Conservation (phyloP, 2,888 invertebrate genomes). For the Drosophila peninsularis region DNA sequence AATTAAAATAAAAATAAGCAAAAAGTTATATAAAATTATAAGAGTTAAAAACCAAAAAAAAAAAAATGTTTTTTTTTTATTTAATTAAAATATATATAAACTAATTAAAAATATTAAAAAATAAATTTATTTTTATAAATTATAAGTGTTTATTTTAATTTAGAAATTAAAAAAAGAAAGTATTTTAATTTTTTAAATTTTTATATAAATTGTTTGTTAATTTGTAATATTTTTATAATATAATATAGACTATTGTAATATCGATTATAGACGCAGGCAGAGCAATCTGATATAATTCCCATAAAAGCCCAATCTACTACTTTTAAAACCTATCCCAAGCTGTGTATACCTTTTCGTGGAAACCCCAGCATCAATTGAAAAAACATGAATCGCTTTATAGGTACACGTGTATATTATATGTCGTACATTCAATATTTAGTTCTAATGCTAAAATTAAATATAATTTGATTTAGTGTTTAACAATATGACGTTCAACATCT, state of each 20-base stretch:
- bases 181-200: too few species aligned
- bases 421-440: slow-evolving; percentile 11
- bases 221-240: too few species aligned
- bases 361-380: background rate
- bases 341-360: background rate
- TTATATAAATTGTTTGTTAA: too few species aligned
- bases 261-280: too few species aligned
- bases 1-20: background rate
- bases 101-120: too few species aligned
- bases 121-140: background rate
- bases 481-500: slow-evolving; percentile 72
- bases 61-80: too few species aligned
- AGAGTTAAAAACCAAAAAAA: too few species aligned
- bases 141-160: background rate
- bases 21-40: background rate
- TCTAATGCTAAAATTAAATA: slow-evolving; percentile 21
- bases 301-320: background rate
- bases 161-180: background rate
- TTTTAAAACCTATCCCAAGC: background rate
- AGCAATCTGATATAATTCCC: too few species aligned
- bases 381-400: background rate
- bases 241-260: too few species aligned
- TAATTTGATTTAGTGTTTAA: slow-evolving; percentile 52
- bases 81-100: too few species aligned
- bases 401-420: slow-evolving; percentile 18